phyloP scores from a whole-genome alignment of 2,113 vertebrate species.

The Argyrosomus japonicus region DNA sequence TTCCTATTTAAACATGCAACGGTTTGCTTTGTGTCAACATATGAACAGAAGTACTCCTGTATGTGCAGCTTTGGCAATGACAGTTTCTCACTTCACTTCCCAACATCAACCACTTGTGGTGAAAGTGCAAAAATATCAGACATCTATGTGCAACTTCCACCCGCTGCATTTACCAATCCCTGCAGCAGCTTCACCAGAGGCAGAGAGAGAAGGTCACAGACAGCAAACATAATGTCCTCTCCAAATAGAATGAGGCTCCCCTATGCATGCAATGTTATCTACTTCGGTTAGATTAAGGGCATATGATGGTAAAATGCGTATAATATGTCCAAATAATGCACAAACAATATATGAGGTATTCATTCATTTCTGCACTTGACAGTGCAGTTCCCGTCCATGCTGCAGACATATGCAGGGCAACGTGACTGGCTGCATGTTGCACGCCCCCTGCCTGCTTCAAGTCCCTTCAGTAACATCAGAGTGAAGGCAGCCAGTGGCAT shows the following conservation, averaged over 20 bases:
- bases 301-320: neutral
- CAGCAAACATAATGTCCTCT: neutral
- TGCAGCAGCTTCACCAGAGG: neutral
- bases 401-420: constrained; percentile 45
- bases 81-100: constrained; percentile 35
- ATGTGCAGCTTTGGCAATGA: constrained; percentile 5
- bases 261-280: neutral
- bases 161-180: neutral
- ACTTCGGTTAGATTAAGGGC: rapidly evolving
- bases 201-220: constrained; percentile 22
- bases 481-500: constrained; percentile 15
- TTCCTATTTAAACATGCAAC: constrained; percentile 4
- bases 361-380: neutral
- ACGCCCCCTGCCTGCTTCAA: constrained; percentile 23
- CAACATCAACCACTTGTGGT: constrained; percentile 7
- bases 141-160: constrained; percentile 23
- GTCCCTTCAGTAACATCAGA: constrained; percentile 13
- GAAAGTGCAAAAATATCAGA: neutral
- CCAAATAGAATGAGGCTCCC: neutral
- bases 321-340: neutral
- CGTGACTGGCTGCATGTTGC: constrained; percentile 68
- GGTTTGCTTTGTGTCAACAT: constrained; percentile 31
- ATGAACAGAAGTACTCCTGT: neutral
- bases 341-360: neutral
- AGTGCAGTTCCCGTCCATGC: neutral